Percentiles rank a stretch among this genome's conserved stretches.
phyloP scores from a whole-genome alignment of 2,888 invertebrate species.

The Rosalia funebris region DNA sequence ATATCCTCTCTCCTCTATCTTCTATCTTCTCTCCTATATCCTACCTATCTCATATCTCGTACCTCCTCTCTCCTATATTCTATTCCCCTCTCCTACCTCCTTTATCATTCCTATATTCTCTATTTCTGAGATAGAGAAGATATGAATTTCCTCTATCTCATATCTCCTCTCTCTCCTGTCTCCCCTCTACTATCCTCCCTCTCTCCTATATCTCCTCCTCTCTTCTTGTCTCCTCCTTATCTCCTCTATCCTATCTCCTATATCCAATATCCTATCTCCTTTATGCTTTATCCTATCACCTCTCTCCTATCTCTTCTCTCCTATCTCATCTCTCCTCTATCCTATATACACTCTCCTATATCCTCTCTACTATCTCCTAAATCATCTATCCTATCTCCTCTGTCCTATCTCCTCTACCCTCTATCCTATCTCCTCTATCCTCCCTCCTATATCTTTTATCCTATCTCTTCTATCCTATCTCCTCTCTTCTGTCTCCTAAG shows the following conservation, averaged over 20 bases:
- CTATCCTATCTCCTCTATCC: neutral
- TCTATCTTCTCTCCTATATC: neutral
- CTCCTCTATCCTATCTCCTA: no score
- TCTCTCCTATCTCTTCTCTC: neutral
- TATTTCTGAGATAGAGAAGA: no score
- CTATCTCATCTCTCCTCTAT: neutral
- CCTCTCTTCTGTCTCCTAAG: neutral
- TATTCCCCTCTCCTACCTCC: neutral
- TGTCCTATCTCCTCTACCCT: neutral
- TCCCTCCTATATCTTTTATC: neutral
- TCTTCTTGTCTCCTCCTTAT: neutral
- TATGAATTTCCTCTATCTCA: no score
- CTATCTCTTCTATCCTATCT: neutral
- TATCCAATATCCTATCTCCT: neutral
- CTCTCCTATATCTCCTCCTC: neutral
- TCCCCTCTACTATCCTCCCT: neutral
- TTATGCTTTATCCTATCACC: neutral
- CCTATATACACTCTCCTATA: neutral
- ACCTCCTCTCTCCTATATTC: neutral
- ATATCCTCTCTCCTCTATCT: neutral
- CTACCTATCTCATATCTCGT: neutral
- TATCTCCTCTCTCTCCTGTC: neutral
- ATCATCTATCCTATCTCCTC: neutral
- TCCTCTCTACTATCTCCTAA: neutral
- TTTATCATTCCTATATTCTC: neutral